Conservation (phyloP, 2,113 vertebrate species). For the Rostratula benghalensis region DNA sequence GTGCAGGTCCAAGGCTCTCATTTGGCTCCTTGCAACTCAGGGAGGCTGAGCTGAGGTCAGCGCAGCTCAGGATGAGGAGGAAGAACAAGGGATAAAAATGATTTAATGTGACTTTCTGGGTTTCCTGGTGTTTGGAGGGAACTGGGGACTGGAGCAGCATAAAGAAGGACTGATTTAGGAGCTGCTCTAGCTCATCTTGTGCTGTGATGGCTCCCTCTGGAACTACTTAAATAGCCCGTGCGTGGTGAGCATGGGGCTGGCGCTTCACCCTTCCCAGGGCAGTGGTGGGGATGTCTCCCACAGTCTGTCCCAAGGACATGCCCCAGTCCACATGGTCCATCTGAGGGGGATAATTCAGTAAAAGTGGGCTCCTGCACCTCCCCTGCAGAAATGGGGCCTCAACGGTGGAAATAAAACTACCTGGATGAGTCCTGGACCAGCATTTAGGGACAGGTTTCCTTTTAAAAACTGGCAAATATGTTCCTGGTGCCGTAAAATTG, state of each 20-base stretch:
- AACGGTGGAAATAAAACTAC: rapidly evolving
- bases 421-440: background rate
- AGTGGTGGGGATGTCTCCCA: background rate
- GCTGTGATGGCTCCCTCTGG: background rate
- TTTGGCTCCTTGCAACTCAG: rapidly evolving
- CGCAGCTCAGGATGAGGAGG: rapidly evolving
- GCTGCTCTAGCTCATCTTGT: background rate
- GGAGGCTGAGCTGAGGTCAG: background rate
- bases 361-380: background rate
- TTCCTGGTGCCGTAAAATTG: background rate
- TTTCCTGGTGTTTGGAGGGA: background rate
- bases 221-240: background rate
- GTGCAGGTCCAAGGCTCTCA: rapidly evolving
- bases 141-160: background rate
- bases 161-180: slow-evolving; percentile 13
- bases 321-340: rapidly evolving
- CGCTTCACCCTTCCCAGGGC: rapidly evolving
- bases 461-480: rapidly evolving
- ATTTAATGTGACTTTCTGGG: background rate
- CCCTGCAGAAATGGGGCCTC: rapidly evolving
- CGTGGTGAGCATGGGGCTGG: background rate
- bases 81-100: background rate
- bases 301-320: rapidly evolving
- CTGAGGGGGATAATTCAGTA: rapidly evolving
- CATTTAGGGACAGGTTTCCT: background rate